Percentiles rank a stretch among this genome's conserved stretches.
These are phyloP conservation scores for Larimichthys crocea DNA, from an alignment of 2,113 vertebrate species.

Conservation along the genomic window DNA sequence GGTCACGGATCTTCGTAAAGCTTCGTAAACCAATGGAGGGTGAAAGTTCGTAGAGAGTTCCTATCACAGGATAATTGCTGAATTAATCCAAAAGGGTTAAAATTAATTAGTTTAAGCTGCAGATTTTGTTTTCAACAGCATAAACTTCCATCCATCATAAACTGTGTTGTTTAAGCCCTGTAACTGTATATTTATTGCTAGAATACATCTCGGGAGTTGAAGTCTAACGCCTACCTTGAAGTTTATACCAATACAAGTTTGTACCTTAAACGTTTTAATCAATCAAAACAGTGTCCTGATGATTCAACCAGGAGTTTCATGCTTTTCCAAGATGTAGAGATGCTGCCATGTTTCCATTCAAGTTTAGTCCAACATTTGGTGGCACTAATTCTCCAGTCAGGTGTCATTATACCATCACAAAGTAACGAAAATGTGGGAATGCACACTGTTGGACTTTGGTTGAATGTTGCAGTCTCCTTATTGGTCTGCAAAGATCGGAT, in stretches of 20 bases:
- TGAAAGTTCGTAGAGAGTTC: too few relatives aligned
- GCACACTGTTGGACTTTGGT: too few relatives aligned
- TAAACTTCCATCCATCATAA: background rate
- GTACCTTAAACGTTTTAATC: background rate
- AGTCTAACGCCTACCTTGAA: background rate
- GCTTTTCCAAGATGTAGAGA: background rate
- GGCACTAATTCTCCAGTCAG: background rate
- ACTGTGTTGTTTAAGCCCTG: background rate
- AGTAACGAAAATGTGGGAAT: too few relatives aligned
- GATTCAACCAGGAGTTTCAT: background rate
- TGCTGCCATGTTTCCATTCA: too few relatives aligned
- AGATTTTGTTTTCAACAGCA: too few relatives aligned
- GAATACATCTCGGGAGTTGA: background rate
- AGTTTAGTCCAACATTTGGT: background rate
- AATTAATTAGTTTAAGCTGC: too few relatives aligned
- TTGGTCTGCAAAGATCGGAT: too few relatives aligned
- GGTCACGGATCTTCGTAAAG: background rate
- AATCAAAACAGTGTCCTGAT: background rate
- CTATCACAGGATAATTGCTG: too few relatives aligned
- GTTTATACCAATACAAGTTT: background rate
- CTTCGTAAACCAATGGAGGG: background rate
- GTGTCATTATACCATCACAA: background rate
- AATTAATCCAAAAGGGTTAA: too few relatives aligned
- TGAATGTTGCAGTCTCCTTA: too few relatives aligned
- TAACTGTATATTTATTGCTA: background rate